Evolutionary conservation across 2,113 vertebrate genomes (phyloP).

Genomic region (Podocnemis expansa): DNA sequence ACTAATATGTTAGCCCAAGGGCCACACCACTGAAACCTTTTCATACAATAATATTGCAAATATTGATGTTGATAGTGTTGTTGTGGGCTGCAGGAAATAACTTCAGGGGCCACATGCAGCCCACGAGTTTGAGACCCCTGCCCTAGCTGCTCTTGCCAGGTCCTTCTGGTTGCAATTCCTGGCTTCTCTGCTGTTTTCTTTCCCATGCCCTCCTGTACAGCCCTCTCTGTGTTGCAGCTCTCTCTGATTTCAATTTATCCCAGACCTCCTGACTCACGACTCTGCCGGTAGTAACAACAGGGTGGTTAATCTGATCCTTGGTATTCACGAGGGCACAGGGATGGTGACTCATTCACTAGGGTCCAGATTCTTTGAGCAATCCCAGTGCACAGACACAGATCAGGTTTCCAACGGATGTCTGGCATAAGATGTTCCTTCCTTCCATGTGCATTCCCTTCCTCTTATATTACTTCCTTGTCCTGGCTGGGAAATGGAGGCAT

Average conservation of each 20-base stretch:
- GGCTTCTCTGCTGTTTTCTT: not conserved
- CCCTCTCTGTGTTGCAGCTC: not conserved
- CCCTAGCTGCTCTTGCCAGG: not conserved
- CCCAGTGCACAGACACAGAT: not conserved
- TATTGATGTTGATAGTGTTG: too few species aligned
- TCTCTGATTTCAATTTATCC: not conserved
- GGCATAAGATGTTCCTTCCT: accelerated
- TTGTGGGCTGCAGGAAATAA: too few species aligned
- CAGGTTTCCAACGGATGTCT: not conserved
- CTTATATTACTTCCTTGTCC: not conserved
- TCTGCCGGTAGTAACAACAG: not conserved
- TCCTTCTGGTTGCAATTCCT: not conserved
- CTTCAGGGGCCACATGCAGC: too few species aligned
- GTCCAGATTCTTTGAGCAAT: slow-evolving; percentile 16
- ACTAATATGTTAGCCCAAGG: too few species aligned
- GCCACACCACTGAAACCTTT: too few species aligned
- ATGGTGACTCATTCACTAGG: accelerated
- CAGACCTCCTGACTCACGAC: not conserved
- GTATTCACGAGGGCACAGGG: accelerated
- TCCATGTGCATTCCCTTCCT: not conserved
- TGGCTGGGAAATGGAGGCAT: accelerated
- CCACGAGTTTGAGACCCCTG: too few species aligned
- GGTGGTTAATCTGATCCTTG: not conserved
- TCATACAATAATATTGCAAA: too few species aligned
- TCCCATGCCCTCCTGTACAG: accelerated